phyloP scores from a whole-genome alignment of 2,113 vertebrate species.

The Sclerurus mexicanus region DNA sequence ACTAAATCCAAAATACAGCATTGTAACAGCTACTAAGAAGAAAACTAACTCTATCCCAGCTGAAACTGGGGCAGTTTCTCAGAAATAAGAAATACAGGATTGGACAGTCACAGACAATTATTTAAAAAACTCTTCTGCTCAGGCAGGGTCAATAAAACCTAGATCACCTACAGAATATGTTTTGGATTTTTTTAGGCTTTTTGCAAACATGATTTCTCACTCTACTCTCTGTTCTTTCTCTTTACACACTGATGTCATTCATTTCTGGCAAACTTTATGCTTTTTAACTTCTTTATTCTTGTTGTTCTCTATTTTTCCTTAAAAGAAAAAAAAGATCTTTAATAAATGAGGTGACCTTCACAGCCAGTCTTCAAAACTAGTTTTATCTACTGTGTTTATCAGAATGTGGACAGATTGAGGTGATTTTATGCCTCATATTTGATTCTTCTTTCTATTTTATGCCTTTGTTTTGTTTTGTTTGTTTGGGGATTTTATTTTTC shows the following conservation, averaged over 20 bases:
- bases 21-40: neutral
- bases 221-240: neutral
- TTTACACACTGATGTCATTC: neutral
- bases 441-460: neutral
- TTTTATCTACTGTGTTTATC: neutral
- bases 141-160: neutral
- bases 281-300: neutral
- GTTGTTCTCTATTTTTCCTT: neutral
- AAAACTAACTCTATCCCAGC: neutral
- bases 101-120: neutral
- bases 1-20: neutral
- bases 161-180: neutral
- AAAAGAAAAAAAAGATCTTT: neutral
- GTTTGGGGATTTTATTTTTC: too few species aligned
- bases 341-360: neutral
- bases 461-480: accelerated
- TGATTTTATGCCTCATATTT: neutral
- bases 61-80: neutral
- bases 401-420: neutral
- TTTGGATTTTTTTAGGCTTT: neutral
- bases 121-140: neutral
- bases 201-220: neutral
- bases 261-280: neutral
- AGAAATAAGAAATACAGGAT: neutral
- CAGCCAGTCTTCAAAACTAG: neutral